Conservation (phyloP, 2,888 invertebrate genomes). For the Diarsia mendica region DNA sequence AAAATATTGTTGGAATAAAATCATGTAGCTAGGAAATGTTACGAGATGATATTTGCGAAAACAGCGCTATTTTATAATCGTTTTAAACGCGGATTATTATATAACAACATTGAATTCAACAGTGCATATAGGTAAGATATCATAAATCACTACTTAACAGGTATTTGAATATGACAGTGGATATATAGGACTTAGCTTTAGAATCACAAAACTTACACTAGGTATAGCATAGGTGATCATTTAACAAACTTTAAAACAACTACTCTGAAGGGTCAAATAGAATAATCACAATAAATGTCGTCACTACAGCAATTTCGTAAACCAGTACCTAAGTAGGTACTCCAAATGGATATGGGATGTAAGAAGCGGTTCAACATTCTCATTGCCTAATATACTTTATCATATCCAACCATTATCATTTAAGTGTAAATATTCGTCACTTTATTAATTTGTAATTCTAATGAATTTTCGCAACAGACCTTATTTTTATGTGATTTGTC, state of each 20-base stretch:
- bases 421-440: constrained; percentile 71
- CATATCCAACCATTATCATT: constrained; percentile 67
- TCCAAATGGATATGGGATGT: constrained; percentile 49
- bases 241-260: constrained; percentile 79
- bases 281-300: constrained; percentile 67
- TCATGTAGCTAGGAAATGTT: constrained; percentile 44
- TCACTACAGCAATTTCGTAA: constrained; percentile 68
- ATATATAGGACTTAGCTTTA: constrained; percentile 84
- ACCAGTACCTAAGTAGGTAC: constrained; percentile 61
- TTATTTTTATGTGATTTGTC: constrained; percentile 80
- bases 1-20: constrained; percentile 54
- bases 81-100: constrained; percentile 67
- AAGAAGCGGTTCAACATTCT: constrained; percentile 60
- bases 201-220: constrained; percentile 84
- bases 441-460: constrained; percentile 67
- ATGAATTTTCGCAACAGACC: constrained; percentile 83
- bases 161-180: constrained; percentile 77
- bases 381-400: constrained; percentile 62
- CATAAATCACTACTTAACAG: constrained; percentile 72
- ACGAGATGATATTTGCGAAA: constrained; percentile 49
- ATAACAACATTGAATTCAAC: constrained; percentile 74
- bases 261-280: constrained; percentile 80
- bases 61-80: constrained; percentile 55
- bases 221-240: constrained; percentile 77
- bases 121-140: constrained; percentile 71